Conservation (phyloP, 2,113 vertebrate species). For the Tragelaphus scriptus region DNA sequence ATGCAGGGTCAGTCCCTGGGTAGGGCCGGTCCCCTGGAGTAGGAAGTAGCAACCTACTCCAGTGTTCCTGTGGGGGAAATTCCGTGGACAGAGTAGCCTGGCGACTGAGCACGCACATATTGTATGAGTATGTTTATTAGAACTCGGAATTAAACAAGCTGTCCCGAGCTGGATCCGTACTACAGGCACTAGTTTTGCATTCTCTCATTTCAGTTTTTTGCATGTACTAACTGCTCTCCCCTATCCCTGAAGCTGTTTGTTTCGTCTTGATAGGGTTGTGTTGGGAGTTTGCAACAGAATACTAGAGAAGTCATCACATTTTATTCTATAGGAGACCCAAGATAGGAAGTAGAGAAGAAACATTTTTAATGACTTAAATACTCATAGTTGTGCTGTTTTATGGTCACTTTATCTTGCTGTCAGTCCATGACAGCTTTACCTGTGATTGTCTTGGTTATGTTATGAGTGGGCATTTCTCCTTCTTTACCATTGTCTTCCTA, state of each 20-base stretch:
- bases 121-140: neutral
- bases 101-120: neutral
- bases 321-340: neutral
- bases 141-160: neutral
- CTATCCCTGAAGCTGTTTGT: neutral
- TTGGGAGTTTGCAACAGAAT: neutral
- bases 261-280: neutral
- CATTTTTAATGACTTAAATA: neutral
- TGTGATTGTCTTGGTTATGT: neutral
- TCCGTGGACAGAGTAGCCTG: neutral
- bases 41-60: neutral
- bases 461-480: neutral
- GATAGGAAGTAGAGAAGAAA: neutral
- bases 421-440: neutral
- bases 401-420: neutral
- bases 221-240: neutral
- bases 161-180: neutral
- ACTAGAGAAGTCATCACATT: neutral
- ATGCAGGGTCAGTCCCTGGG: neutral
- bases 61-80: neutral
- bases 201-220: neutral
- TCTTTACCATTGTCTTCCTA: neutral
- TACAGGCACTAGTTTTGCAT: neutral
- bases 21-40: neutral
- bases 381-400: neutral